Percentiles rank a stretch among this genome's conserved stretches.
Evolutionary conservation across 2,888 invertebrate genomes (phyloP).

Genomic region (Thera obeliscata): DNA sequence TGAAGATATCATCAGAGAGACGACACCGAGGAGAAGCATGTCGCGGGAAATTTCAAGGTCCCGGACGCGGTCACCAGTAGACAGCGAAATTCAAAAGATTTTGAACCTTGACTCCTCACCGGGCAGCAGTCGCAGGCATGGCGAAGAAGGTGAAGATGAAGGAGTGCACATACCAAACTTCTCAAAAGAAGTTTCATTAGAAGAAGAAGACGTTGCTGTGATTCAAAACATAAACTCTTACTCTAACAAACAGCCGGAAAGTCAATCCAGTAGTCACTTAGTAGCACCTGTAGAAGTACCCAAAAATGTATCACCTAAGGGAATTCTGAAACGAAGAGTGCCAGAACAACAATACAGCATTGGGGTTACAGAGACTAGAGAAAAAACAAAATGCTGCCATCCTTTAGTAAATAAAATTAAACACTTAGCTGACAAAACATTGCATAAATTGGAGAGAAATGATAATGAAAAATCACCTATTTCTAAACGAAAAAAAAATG

Average conservation of each 20-base stretch:
- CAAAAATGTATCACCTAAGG: slow-evolving; percentile 78
- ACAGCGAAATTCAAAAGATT: slow-evolving; percentile 70
- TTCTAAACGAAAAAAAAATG: slow-evolving; percentile 78
- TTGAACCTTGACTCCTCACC: slow-evolving; percentile 79
- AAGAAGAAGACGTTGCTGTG: slow-evolving; percentile 72
- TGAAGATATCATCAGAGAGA: slow-evolving; percentile 78
- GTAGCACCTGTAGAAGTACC: slow-evolving; percentile 64
- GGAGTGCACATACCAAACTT: slow-evolving; percentile 79
- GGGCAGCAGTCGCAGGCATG: slow-evolving; percentile 78
- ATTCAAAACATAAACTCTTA: slow-evolving; percentile 54
- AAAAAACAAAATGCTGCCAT: slow-evolving; percentile 84
- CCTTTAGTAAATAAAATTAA: slow-evolving; percentile 87
- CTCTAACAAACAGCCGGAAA: slow-evolving; percentile 63
- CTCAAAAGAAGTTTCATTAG: slow-evolving; percentile 78
- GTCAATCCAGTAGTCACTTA: slow-evolving; percentile 60
- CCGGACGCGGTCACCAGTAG: slow-evolving; percentile 73
- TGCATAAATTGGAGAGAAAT: slow-evolving; percentile 79
- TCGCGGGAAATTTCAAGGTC: slow-evolving; percentile 77
- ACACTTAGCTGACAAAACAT: slow-evolving; percentile 86
- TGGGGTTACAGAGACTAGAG: slow-evolving; percentile 74
- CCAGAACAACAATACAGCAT: slow-evolving; percentile 72
- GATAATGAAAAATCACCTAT: slow-evolving; percentile 73
- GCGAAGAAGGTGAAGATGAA: slow-evolving; percentile 77
- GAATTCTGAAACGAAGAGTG: slow-evolving; percentile 81
- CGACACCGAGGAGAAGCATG: slow-evolving; percentile 78